Conservation (phyloP, 2,113 vertebrate genomes). For the Phylloscopus trochilus region DNA sequence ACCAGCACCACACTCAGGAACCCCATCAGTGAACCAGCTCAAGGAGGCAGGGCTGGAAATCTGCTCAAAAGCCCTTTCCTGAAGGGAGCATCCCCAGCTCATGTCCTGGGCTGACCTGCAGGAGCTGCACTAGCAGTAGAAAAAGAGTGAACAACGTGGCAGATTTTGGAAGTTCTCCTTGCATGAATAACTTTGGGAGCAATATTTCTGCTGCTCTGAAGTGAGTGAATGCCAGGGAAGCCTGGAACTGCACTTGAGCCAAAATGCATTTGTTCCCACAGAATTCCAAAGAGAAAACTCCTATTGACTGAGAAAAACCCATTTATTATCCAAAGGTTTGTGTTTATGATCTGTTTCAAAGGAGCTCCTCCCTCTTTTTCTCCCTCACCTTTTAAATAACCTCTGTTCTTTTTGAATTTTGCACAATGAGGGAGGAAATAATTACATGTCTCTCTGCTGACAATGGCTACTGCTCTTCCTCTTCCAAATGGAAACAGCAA, state of each 20-base stretch:
- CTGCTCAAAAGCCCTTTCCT: background rate
- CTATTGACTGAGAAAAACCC: background rate
- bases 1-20: background rate
- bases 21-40: background rate
- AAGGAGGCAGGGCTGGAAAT: background rate
- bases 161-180: background rate
- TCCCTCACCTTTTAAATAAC: background rate
- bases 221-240: background rate
- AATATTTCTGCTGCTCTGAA: background rate
- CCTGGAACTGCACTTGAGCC: background rate
- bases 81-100: background rate
- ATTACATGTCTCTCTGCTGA: background rate
- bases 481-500: background rate
- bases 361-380: background rate
- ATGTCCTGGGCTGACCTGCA: background rate
- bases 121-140: background rate
- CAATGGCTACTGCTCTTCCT: background rate
- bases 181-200: background rate
- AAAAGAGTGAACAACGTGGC: background rate
- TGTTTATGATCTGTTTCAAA: background rate
- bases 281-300: background rate
- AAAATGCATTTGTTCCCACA: background rate
- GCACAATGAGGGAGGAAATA: background rate
- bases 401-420: background rate
- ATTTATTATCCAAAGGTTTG: background rate